A percentile compares a stretch with the other conserved stretches of the same genome.
Conservation (phyloP, 1,140 invertebrate species). For the Reticulitermes speratus region DNA sequence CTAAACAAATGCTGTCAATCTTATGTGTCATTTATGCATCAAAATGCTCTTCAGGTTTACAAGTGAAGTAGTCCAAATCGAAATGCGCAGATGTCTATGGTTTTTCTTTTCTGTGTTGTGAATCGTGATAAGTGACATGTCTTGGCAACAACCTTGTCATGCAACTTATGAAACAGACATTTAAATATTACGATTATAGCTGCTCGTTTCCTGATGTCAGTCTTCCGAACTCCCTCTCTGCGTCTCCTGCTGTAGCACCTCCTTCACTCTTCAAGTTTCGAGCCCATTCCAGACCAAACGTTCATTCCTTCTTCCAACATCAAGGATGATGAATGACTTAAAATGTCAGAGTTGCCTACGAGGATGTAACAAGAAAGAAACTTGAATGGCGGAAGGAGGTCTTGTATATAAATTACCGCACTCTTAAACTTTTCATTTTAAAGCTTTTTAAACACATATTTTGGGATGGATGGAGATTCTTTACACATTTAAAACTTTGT, state of each 20-base stretch:
- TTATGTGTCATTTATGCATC: too few relatives aligned
- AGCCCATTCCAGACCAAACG: not conserved
- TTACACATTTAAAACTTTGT: not conserved
- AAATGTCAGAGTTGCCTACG: conserved; percentile 10
- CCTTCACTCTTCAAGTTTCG: not conserved
- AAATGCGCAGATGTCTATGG: too few relatives aligned
- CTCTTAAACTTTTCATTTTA: conserved; percentile 14
- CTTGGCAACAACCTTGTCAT: not conserved
- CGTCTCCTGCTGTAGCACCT: not conserved
- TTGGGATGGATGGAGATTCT: conserved; percentile 2
- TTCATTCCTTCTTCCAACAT: not conserved
- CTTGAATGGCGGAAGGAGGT: not conserved
- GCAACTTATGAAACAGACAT: conserved; percentile 16
- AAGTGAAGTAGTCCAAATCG: too few relatives aligned
- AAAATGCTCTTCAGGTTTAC: too few relatives aligned
- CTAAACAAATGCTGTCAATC: too few relatives aligned
- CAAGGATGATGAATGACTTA: conserved; percentile 8
- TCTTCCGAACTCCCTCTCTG: not conserved
- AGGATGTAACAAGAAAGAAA: not conserved
- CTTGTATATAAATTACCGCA: not conserved
- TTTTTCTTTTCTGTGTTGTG: not conserved
- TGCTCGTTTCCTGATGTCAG: not conserved
- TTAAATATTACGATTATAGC: not conserved
- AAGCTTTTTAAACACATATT: conserved; percentile 5
- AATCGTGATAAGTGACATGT: not conserved